These are phyloP conservation scores for Austrolebias charrua DNA, from an alignment of 2,797 vertebrate genomes.

Conservation along the genomic window DNA sequence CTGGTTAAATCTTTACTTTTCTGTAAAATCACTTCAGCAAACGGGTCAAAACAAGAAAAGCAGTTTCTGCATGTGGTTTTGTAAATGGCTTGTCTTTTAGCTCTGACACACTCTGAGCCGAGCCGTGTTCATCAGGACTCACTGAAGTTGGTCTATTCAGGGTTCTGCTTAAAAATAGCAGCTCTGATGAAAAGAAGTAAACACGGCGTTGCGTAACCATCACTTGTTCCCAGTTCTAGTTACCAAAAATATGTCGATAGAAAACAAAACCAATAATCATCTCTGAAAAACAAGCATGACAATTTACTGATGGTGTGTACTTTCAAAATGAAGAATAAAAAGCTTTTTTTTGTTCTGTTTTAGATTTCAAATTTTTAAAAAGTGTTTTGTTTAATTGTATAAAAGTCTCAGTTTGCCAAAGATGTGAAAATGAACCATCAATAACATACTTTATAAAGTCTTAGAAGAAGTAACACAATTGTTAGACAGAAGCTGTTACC, in stretches of 20 bases:
- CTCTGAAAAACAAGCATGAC: background rate
- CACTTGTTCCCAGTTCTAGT: conserved; percentile 5
- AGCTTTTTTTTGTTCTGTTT: no score
- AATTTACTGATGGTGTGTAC: background rate
- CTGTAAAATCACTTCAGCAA: background rate
- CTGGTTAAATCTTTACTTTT: conserved; percentile 1
- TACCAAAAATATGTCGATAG: conserved; percentile 5
- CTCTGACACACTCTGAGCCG: conserved; percentile 1
- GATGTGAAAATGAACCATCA: no score
- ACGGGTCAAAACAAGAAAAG: background rate
- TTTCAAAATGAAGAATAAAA: no score
- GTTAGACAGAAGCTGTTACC: no score
- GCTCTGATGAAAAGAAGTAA: conserved; percentile 32
- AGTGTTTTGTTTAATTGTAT: no score
- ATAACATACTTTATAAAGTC: no score
- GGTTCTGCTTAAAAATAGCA: conserved; percentile 45
- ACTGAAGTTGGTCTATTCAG: conserved; percentile 43
- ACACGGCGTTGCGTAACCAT: conserved; percentile 23
- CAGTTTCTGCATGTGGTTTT: no score
- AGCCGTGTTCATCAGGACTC: conserved; percentile 30
- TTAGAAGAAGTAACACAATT: no score
- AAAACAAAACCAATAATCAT: background rate
- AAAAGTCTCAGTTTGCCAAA: no score
- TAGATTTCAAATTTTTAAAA: no score
- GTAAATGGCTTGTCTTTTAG: background rate